Evolutionary conservation across 2,888 invertebrate species (phyloP).

Genomic region (Drosophila setosimentum): DNA sequence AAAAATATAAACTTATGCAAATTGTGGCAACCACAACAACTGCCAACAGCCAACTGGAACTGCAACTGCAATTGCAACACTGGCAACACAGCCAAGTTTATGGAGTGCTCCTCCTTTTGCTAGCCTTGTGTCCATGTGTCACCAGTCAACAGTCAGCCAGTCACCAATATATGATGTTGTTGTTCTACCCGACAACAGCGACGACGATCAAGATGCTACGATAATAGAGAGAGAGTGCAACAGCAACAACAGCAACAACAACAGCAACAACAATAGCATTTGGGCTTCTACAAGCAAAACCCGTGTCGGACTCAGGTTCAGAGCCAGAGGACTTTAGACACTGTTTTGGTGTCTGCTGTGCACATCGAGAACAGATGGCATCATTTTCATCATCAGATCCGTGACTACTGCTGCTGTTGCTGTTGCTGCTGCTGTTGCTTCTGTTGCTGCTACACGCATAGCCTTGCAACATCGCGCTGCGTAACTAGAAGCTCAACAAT

Average conservation of each 20-base stretch:
- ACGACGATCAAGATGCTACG: constrained; percentile 64
- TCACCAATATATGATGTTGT: constrained; percentile 73
- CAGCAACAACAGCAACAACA: constrained; percentile 10
- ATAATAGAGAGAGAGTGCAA: constrained; percentile 62
- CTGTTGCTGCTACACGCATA: constrained; percentile 31
- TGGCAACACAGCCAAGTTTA: constrained; percentile 60
- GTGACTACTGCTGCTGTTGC: constrained; percentile 20
- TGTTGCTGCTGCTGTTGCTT: neutral
- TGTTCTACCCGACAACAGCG: constrained; percentile 41
- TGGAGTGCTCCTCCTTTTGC: constrained; percentile 61
- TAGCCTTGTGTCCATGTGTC: constrained; percentile 75
- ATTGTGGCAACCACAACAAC: constrained; percentile 40
- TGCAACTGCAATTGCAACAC: constrained; percentile 38
- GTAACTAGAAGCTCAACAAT: constrained; percentile 12
- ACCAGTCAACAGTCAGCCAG: constrained; percentile 75
- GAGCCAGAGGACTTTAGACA: constrained; percentile 41
- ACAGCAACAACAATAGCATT: constrained; percentile 13
- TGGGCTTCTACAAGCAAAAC: constrained; percentile 45
- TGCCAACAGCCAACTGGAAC: constrained; percentile 30
- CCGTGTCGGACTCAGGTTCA: constrained; percentile 41
- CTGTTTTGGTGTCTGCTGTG: constrained; percentile 14
- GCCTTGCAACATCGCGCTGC: constrained; percentile 24
- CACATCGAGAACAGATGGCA: constrained; percentile 60
- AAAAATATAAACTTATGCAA: constrained; percentile 76
- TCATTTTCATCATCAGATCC: constrained; percentile 47